These are phyloP conservation scores for Muscidifurax raptorellus DNA, from an alignment of 1,140 invertebrate species.

Conservation along the genomic window DNA sequence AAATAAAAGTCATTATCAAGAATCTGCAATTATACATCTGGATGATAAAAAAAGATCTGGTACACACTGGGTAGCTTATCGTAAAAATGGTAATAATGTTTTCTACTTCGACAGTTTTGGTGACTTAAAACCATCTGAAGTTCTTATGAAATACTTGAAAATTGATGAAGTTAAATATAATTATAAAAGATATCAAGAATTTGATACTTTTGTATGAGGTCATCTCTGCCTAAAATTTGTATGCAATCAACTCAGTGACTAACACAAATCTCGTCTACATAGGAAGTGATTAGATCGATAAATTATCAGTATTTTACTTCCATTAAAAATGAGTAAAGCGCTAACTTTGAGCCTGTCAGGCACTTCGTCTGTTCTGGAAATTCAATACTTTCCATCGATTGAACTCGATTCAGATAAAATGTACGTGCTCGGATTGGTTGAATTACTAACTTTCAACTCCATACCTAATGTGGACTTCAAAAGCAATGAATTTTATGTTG, in stretches of 20 bases:
- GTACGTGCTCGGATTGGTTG: constrained; percentile 52
- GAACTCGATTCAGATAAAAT: constrained; percentile 42
- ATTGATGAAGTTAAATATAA: constrained; percentile 45
- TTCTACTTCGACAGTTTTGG: constrained; percentile 64
- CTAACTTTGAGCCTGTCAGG: too few species aligned
- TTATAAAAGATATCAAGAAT: constrained; percentile 46
- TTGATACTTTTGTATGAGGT: constrained; percentile 38
- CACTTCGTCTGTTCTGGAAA: constrained; percentile 46
- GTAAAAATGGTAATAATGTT: constrained; percentile 57
- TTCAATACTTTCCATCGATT: constrained; percentile 55
- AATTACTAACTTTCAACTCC: constrained; percentile 43
- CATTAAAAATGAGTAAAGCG: too few species aligned
- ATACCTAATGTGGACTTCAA: neutral
- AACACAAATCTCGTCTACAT: neutral
- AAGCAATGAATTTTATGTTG: constrained; percentile 12
- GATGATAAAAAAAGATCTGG: constrained; percentile 57
- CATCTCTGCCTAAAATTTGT: constrained; percentile 56
- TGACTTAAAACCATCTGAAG: constrained; percentile 59
- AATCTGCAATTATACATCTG: constrained; percentile 63
- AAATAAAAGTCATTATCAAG: constrained; percentile 52
- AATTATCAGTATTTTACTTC: constrained; percentile 48
- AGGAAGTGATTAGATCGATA: constrained; percentile 42
- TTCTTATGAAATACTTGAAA: constrained; percentile 57
- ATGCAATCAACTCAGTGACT: neutral
- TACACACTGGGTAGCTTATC: constrained; percentile 66